These are phyloP conservation scores for Epinotia demarniana DNA, from an alignment of 2,888 invertebrate genomes.

Conservation along the genomic window DNA sequence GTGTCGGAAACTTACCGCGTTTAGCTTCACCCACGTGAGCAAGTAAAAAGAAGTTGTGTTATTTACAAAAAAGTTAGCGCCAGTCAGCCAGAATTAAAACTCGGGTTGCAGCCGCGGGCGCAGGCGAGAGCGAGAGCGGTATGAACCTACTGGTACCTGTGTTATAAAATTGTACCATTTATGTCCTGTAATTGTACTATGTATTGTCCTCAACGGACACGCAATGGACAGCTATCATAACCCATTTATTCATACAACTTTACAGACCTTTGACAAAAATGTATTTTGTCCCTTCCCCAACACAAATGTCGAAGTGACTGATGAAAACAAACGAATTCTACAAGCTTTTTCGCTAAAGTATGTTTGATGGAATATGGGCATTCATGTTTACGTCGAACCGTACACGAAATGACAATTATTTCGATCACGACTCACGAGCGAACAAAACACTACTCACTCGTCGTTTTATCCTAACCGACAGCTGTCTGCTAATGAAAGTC, in stretches of 20 bases:
- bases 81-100: slow-evolving; percentile 59
- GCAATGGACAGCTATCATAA: not conserved
- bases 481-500: slow-evolving; percentile 33
- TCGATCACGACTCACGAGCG: not conserved
- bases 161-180: not conserved
- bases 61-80: slow-evolving; percentile 76
- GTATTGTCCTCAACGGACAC: not conserved
- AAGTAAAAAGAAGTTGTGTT: slow-evolving; percentile 79
- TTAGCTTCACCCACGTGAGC: slow-evolving; percentile 78
- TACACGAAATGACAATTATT: not conserved
- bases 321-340: too few relatives aligned
- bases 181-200: too few relatives aligned
- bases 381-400: not conserved
- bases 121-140: slow-evolving; percentile 21
- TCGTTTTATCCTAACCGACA: slow-evolving; percentile 19
- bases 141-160: too few relatives aligned
- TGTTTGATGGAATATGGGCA: too few relatives aligned
- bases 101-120: slow-evolving; percentile 46
- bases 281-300: too few relatives aligned
- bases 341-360: too few relatives aligned
- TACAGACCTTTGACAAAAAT: too few relatives aligned
- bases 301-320: too few relatives aligned
- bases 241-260: too few relatives aligned
- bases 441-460: slow-evolving; percentile 7
- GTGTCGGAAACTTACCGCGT: slow-evolving; percentile 72